Percentiles rank a stretch among this genome's conserved stretches.
Evolutionary conservation across 1,140 invertebrate genomes (phyloP).

Genomic region (Ips nitidus): DNA sequence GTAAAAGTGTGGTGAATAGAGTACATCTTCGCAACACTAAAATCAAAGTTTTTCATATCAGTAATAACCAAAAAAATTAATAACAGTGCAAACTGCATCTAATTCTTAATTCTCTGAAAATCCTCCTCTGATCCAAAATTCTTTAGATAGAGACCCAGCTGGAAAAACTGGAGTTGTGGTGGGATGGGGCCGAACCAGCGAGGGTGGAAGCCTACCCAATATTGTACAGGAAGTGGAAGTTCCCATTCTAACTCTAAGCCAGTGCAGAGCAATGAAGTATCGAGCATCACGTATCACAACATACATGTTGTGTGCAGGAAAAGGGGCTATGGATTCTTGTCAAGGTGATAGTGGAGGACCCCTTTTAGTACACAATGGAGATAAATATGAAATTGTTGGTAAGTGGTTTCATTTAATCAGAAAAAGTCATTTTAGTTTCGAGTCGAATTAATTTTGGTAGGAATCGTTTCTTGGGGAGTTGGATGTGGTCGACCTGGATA

Average conservation of each 20-base stretch:
- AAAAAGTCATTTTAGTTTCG: background rate
- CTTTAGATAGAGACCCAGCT: conserved; percentile 60
- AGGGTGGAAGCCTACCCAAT: conserved; percentile 77
- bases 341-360: conserved; percentile 86
- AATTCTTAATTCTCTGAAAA: too few species aligned
- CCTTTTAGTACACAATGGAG: conserved; percentile 68
- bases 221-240: conserved; percentile 82
- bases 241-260: conserved; percentile 74
- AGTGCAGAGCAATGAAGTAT: conserved; percentile 82
- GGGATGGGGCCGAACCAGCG: conserved; percentile 80
- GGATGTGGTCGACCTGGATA: conserved; percentile 64
- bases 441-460: conserved; percentile 40
- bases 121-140: background rate
- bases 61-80: too few species aligned
- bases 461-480: conserved; percentile 68
- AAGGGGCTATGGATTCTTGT: conserved; percentile 78
- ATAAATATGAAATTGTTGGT: conserved; percentile 76
- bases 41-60: background rate
- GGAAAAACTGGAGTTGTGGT: conserved; percentile 74
- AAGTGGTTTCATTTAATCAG: conserved; percentile 38
- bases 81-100: background rate
- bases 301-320: conserved; percentile 80
- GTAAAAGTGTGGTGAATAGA: too few species aligned
- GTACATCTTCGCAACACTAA: too few species aligned
- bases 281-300: conserved; percentile 74